A percentile compares a stretch with the other conserved stretches of the same genome.
These are phyloP conservation scores for Lycorma delicatula DNA, from an alignment of 1,140 invertebrate genomes.

Conservation along the genomic window DNA sequence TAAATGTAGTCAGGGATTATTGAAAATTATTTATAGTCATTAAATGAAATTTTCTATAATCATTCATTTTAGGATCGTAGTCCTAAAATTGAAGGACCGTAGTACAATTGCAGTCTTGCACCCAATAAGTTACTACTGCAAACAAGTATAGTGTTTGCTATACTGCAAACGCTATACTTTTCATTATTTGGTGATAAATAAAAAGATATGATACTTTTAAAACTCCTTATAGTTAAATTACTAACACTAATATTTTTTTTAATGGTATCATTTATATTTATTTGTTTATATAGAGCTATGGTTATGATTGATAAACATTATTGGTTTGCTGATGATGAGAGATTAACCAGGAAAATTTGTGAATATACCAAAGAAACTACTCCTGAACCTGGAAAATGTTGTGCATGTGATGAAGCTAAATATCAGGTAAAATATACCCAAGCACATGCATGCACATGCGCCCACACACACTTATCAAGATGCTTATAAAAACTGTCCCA, in stretches of 20 bases:
- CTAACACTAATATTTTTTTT: neutral
- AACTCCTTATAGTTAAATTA: neutral
- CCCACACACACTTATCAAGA: no score
- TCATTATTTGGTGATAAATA: neutral
- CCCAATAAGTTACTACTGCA: no score
- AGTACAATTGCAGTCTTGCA: no score
- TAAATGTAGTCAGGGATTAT: no score
- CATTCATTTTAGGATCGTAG: no score
- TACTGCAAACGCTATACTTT: neutral
- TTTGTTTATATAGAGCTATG: slow-evolving; percentile 56
- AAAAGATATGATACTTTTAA: neutral
- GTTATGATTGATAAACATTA: slow-evolving; percentile 69
- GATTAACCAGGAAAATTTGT: slow-evolving; percentile 71
- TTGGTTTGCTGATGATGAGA: slow-evolving; percentile 88
- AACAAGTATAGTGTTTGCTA: no score
- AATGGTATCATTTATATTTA: neutral
- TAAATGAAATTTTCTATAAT: no score
- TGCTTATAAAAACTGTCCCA: no score
- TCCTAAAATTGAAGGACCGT: no score
- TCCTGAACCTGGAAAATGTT: slow-evolving; percentile 47
- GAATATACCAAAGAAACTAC: slow-evolving; percentile 49
- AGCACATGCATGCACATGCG: no score
- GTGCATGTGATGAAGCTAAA: slow-evolving; percentile 86
- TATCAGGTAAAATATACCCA: slow-evolving; percentile 71
- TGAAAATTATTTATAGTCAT: no score